Conservation (phyloP, 2,797 vertebrate species). For the Neomorphus geoffroyi region DNA sequence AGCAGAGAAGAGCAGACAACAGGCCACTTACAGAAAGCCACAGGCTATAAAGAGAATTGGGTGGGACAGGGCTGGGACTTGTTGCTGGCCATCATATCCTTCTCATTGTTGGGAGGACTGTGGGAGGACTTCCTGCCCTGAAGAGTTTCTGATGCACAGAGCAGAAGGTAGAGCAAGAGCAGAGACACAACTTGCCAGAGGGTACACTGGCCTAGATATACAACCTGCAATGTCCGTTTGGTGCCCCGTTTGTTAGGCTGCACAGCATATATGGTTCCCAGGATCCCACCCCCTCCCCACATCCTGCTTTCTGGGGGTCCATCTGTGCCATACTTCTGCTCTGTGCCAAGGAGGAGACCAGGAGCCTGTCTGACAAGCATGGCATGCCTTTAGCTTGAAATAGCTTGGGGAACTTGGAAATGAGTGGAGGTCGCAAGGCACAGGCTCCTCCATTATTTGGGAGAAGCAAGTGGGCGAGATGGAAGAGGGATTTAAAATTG, state of each 20-base stretch:
- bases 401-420: neutral
- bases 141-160: neutral
- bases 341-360: neutral
- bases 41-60: neutral
- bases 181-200: neutral
- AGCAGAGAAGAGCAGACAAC: neutral
- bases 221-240: neutral
- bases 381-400: neutral
- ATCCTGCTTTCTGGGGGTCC: neutral
- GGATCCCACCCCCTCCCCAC: neutral
- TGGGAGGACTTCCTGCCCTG: neutral
- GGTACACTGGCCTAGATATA: neutral
- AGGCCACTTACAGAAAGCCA: neutral
- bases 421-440: neutral
- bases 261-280: neutral
- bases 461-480: neutral
- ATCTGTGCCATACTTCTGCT: neutral
- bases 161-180: neutral
- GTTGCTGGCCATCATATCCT: accelerated
- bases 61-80: neutral
- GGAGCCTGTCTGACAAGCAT: neutral
- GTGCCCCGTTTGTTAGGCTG: neutral
- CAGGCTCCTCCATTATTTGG: neutral
- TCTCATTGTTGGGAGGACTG: neutral
- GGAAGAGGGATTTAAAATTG: neutral